Evolutionary conservation across 2,113 vertebrate species (phyloP).

Genomic region (Macquaria australasica): DNA sequence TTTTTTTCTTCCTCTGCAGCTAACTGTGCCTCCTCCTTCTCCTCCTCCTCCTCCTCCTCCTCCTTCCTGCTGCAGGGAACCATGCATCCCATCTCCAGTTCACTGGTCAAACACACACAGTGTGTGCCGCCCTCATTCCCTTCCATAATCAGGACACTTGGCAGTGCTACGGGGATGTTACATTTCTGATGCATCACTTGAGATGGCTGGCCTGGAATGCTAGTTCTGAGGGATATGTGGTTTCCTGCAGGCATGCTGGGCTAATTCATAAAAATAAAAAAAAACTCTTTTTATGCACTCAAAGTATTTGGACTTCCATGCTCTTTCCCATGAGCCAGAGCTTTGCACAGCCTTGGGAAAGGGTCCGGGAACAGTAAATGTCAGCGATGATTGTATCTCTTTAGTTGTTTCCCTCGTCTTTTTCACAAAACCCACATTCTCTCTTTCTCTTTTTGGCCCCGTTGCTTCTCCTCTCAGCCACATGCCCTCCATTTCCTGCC

Average conservation of each 20-base stretch:
- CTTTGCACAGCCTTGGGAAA: conserved; percentile 70
- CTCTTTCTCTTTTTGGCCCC: conserved; percentile 36
- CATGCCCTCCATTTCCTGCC: conserved; percentile 52
- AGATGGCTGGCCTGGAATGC: conserved; percentile 78
- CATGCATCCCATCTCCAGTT: conserved; percentile 81
- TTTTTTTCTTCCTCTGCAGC: conserved; percentile 66
- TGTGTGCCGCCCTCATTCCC: conserved; percentile 79
- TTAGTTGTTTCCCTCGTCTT: conserved; percentile 54
- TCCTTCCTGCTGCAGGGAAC: conserved; percentile 75
- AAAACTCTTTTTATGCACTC: conserved; percentile 50
- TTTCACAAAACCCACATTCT: conserved; percentile 45
- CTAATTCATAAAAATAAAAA: conserved; percentile 60
- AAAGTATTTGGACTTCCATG: conserved; percentile 49
- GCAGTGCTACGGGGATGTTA: conserved; percentile 77
- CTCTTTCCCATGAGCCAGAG: conserved; percentile 62
- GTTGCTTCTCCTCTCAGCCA: conserved; percentile 49
- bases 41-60: conserved; percentile 19
- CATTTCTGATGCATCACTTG: conserved; percentile 82
- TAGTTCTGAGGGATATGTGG: conserved; percentile 62
- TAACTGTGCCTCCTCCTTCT: conserved; percentile 39
- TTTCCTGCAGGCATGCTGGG: conserved; percentile 65
- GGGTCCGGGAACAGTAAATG: conserved; percentile 72
- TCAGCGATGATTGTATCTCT: conserved; percentile 77
- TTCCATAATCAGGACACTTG: conserved; percentile 81
- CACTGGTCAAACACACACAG: conserved; percentile 83